A percentile compares a stretch with the other conserved stretches of the same genome.
phyloP scores from a whole-genome alignment of 2,888 invertebrate species.

The Hypercompe scribonia region DNA sequence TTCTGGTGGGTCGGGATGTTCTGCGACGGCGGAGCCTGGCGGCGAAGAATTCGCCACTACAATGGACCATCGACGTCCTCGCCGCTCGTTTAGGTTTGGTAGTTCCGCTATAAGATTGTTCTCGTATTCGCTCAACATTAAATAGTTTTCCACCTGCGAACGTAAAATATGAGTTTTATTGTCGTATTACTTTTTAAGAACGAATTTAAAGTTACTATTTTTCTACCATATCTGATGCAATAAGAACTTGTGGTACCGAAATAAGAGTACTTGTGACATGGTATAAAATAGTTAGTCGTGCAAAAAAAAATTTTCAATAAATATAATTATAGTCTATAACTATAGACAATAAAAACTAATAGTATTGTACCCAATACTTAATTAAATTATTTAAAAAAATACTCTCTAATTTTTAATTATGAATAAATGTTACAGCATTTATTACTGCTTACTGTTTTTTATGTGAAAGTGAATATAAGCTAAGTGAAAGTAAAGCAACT shows the following conservation, averaged over 20 bases:
- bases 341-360: not conserved
- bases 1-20: conserved; percentile 75
- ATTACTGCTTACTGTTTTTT: not conserved
- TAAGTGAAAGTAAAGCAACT: not conserved
- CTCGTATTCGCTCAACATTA: conserved; percentile 95
- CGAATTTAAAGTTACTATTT: not conserved
- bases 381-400: not conserved
- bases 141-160: conserved; percentile 91
- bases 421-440: not conserved
- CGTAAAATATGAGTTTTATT: conserved; percentile 20
- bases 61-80: conserved; percentile 90
- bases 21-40: conserved; percentile 61
- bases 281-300: no score
- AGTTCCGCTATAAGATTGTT: conserved; percentile 93
- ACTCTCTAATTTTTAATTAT: not conserved
- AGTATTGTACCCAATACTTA: not conserved
- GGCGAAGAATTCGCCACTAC: conserved; percentile 82
- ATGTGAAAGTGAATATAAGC: not conserved
- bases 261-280: not conserved
- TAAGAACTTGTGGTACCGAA: not conserved
- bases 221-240: not conserved
- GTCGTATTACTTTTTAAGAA: not conserved
- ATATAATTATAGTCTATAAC: no score
- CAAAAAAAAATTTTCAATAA: no score
- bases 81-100: conserved; percentile 90